Percentiles rank a stretch among this genome's conserved stretches.
Evolutionary conservation across 2,797 vertebrate genomes (phyloP).

Genomic region (Cossypha heuglini): DNA sequence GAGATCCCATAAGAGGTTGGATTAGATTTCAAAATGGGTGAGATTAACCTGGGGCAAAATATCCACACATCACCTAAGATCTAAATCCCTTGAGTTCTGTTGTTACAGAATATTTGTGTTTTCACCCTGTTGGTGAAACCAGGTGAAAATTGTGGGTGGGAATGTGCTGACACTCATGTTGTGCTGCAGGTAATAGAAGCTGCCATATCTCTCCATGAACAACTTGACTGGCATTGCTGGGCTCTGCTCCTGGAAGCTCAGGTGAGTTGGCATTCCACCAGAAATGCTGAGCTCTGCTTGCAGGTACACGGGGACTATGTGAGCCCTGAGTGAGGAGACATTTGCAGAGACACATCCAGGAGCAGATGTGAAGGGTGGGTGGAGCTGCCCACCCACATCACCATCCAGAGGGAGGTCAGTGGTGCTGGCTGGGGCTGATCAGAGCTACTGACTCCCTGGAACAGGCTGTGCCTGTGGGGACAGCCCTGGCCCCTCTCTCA

Average conservation of each 20-base stretch:
- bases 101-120: background rate
- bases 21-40: background rate
- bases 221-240: background rate
- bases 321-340: background rate
- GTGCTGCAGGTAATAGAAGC: background rate
- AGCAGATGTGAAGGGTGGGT: background rate
- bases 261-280: background rate
- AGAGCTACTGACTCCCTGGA: background rate
- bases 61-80: background rate
- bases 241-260: background rate
- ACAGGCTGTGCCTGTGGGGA: background rate
- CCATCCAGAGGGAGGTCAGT: background rate
- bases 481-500: background rate
- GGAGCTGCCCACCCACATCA: background rate
- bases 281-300: background rate
- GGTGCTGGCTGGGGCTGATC: background rate
- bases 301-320: accelerated
- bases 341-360: accelerated
- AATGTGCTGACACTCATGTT: background rate
- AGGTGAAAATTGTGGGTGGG: background rate
- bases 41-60: background rate
- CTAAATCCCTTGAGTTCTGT: background rate
- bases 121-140: background rate
- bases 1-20: background rate
- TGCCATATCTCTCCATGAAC: background rate